phyloP scores from a whole-genome alignment of 2,797 vertebrate genomes.

The Ptychobarbus kaznakovi region DNA sequence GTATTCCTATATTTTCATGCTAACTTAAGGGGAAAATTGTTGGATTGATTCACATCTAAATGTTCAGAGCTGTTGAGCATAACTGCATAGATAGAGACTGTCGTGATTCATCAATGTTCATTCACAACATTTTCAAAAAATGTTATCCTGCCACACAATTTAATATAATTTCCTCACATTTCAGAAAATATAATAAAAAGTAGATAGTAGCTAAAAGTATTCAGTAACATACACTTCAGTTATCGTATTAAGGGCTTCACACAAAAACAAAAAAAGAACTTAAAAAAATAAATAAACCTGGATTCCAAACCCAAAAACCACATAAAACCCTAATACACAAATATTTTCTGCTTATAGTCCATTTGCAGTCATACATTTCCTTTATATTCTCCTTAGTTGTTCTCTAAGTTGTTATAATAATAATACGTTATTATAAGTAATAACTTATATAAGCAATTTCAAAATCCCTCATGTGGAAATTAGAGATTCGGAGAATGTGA shows the following conservation, averaged over 20 bases:
- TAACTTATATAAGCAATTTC: too few species aligned
- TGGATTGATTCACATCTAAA: background rate
- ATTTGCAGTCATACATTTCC: background rate
- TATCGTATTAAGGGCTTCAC: background rate
- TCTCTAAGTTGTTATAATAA: too few species aligned
- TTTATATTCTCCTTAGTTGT: background rate
- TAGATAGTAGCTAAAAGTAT: background rate
- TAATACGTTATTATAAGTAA: too few species aligned
- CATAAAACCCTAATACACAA: background rate
- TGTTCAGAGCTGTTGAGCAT: background rate
- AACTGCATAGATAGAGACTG: background rate
- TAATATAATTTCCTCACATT: background rate
- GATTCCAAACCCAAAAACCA: background rate
- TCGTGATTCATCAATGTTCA: background rate
- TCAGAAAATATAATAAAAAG: background rate
- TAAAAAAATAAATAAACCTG: background rate
- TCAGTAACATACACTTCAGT: background rate
- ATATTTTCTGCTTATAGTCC: background rate
- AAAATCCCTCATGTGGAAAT: background rate
- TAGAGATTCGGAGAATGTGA: background rate
- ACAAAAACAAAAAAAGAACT: background rate
- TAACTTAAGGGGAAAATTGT: background rate
- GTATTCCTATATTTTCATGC: background rate
- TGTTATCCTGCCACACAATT: background rate
- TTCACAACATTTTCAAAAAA: background rate